Conservation (phyloP, 1,140 invertebrate species). For the Aphaenogaster floridana region DNA sequence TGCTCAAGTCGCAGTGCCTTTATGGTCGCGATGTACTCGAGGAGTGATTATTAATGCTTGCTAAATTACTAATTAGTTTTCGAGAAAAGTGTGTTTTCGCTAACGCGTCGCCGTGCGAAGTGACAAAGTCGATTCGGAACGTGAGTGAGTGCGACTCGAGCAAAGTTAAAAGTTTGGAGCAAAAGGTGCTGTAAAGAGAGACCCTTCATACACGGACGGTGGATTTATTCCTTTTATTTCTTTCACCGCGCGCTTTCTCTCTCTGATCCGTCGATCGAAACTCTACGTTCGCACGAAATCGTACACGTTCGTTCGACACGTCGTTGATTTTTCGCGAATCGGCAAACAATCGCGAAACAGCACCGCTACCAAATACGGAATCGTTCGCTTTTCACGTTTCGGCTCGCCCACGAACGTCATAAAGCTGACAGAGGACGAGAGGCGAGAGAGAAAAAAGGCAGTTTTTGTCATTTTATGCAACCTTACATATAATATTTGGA, state of each 20-base stretch:
- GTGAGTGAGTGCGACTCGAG: neutral
- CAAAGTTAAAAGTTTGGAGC: conserved; percentile 1
- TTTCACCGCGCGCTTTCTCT: neutral
- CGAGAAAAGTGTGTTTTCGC: neutral
- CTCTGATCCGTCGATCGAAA: neutral
- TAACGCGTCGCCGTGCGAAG: neutral
- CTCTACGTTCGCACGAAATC: conserved; percentile 11
- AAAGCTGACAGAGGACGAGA: conserved; percentile 63
- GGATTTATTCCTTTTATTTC: conserved; percentile 20
- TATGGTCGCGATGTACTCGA: neutral
- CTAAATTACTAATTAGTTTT: conserved; percentile 42
- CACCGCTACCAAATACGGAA: conserved; percentile 70
- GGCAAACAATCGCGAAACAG: conserved; percentile 5
- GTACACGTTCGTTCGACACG: neutral
- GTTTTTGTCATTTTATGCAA: neutral
- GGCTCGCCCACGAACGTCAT: conserved; percentile 70
- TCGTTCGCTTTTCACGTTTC: conserved; percentile 71
- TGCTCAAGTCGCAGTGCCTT: conserved; percentile 3
- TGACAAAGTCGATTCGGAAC: neutral
- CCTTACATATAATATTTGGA: neutral
- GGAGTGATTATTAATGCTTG: conserved; percentile 23
- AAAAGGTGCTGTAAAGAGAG: neutral
- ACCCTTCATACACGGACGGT: neutral
- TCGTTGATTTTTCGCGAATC: neutral
- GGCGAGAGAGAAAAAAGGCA: neutral